Evolutionary conservation across 2,797 vertebrate genomes (phyloP).

Genomic region (Acanthis flammea): DNA sequence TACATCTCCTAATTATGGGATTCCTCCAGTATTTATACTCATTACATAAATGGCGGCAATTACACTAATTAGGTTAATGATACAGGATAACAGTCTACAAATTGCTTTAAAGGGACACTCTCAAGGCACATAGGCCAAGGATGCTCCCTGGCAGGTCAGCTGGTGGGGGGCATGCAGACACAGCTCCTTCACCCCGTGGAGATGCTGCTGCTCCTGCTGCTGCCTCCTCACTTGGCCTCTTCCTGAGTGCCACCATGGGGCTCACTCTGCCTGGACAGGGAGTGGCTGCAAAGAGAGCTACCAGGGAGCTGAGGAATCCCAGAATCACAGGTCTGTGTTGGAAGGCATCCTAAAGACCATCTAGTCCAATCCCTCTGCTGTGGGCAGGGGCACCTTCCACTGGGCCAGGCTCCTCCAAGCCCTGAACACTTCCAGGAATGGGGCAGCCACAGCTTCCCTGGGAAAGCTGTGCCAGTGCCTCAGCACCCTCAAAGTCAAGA

Average conservation of each 20-base stretch:
- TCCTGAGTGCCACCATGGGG: background rate
- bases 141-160: slow-evolving; percentile 50
- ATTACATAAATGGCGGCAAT: slow-evolving; percentile 78
- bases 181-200: background rate
- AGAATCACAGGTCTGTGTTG: background rate
- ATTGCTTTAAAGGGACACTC: slow-evolving; percentile 76
- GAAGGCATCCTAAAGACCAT: background rate
- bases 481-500: background rate
- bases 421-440: background rate
- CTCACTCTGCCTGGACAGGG: background rate
- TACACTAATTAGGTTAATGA: slow-evolving; percentile 82
- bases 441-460: background rate
- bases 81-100: slow-evolving; percentile 76
- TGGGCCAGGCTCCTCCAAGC: background rate
- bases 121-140: slow-evolving; percentile 55
- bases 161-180: background rate
- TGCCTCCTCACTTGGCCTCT: background rate
- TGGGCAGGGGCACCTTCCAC: background rate
- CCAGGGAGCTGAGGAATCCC: background rate
- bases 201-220: background rate
- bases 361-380: background rate
- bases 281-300: background rate
- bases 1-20: slow-evolving; percentile 78
- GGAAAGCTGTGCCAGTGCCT: background rate
- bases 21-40: slow-evolving; percentile 78